Base-by-base conservation (phyloP, 2,888 invertebrate genomes). In the Sarcophaga variegata region DNA sequence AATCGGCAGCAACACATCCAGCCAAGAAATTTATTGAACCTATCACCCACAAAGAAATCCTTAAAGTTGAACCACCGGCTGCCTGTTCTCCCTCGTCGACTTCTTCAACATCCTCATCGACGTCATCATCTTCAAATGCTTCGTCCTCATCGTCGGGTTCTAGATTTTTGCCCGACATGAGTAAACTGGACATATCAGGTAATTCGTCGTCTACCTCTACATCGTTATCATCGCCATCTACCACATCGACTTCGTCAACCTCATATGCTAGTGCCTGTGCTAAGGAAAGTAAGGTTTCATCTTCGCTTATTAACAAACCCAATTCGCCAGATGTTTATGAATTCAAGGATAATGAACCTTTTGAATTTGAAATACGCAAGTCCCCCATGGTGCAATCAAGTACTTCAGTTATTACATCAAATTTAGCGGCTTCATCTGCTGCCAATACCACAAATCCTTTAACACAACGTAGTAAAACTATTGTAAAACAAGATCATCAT, bases 291-390 rank as follows among this genome's bases (percentile, higher is more conserved):
- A 87, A 87, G 47, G 60, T 22, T 60, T 54, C 49, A n/a, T 62
- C 72, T 8, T 62, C 78, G 10, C 20, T 71, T 63, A 83, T 88
- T 3, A 75, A 87, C 11, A 88, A 89, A 14, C 88, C 89, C 1
- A 86, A 81, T 71, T 90, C 90, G 3, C 89, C 92, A 79, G 97
- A 97, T 91, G 96, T 97, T 85, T 97, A 97, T 91, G 97, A 97
- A 93, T 97, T 97, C 91, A 97, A 97, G 92, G 97, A 97, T 92
- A 97, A 97, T 0, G 97, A 97, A 92, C 97, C 97, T 0, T 97
- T 97, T 91, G 97, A 97, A 92, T 95, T 97, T 89, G 97, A 97
- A 93, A 95, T 96, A 11, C 95, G 96, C 76, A 94, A 94, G 88
- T 91, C 92, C 12, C 76, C 89, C 37, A 86, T 88, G 79, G 79